Evolutionary conservation across 1,140 invertebrate species (phyloP).

Genomic region (Potamilus streckersoni): DNA sequence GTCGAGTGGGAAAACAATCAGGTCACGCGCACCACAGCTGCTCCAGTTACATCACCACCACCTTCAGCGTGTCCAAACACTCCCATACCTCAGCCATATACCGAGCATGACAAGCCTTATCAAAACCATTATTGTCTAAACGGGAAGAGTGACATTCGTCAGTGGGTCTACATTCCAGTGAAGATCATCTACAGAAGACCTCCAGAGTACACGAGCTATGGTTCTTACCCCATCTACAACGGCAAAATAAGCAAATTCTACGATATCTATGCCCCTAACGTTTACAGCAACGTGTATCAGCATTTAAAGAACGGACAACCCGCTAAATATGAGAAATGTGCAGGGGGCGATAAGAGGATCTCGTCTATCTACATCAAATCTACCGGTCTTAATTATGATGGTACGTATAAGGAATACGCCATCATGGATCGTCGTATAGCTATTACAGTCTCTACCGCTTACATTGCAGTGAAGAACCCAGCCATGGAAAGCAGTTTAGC

Average conservation of each 20-base stretch:
- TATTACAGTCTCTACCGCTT: too few relatives aligned
- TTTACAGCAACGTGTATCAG: slow-evolving; percentile 9
- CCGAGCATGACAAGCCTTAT: slow-evolving; percentile 3
- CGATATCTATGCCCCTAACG: slow-evolving; percentile 48
- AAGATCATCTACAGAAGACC: slow-evolving; percentile 49
- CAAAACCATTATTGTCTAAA: slow-evolving; percentile 27
- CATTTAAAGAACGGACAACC: too few relatives aligned
- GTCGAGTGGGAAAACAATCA: slow-evolving; percentile 17
- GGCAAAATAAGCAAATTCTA: slow-evolving; percentile 29
- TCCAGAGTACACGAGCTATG: slow-evolving; percentile 41
- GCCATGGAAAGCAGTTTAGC: not conserved
- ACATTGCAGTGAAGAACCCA: not conserved
- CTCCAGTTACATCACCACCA: not conserved
- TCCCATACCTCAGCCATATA: not conserved
- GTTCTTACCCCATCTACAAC: slow-evolving; percentile 48
- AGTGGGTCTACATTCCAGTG: slow-evolving; percentile 58
- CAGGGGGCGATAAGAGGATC: too few relatives aligned
- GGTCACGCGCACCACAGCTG: slow-evolving; percentile 8
- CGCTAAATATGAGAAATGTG: too few relatives aligned
- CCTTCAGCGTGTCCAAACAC: not conserved
- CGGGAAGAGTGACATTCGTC: slow-evolving; percentile 43
- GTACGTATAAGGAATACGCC: too few relatives aligned
- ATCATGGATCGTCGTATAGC: too few relatives aligned
- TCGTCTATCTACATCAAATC: too few relatives aligned
- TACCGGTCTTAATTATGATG: too few relatives aligned